These are phyloP conservation scores for Notolepis coatsorum DNA, from an alignment of 2,797 vertebrate species.

Conservation along the genomic window DNA sequence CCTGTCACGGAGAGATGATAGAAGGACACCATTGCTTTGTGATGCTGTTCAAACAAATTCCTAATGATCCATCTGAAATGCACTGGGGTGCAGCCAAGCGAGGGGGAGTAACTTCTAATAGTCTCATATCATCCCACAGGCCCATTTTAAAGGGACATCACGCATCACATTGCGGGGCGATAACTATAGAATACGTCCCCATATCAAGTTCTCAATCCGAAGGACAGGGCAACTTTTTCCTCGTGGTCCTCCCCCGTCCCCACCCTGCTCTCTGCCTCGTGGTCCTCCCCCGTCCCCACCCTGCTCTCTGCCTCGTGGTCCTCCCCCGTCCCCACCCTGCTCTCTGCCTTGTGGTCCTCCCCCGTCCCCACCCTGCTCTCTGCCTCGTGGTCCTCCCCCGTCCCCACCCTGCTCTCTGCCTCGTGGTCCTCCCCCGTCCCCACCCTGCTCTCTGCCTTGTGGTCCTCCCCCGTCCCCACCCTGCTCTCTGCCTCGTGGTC, in stretches of 20 bases:
- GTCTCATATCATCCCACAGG: conserved; percentile 6
- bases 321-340: not conserved
- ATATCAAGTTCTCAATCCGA: not conserved
- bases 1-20: not conserved
- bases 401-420: not conserved
- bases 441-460: not conserved
- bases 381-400: not conserved
- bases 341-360: not conserved
- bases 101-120: not conserved
- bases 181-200: not conserved
- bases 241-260: not conserved
- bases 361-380: not conserved
- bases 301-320: not conserved
- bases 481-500: not conserved
- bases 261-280: too few relatives aligned
- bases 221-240: not conserved
- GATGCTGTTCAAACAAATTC: not conserved
- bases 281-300: not conserved
- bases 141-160: not conserved
- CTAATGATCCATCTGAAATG: not conserved
- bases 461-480: not conserved
- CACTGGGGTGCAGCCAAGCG: not conserved
- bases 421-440: not conserved
- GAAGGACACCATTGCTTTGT: not conserved
- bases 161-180: not conserved